Evolutionary conservation across 2,888 invertebrate genomes (phyloP).

Genomic region (Eremobia ochroleuca): DNA sequence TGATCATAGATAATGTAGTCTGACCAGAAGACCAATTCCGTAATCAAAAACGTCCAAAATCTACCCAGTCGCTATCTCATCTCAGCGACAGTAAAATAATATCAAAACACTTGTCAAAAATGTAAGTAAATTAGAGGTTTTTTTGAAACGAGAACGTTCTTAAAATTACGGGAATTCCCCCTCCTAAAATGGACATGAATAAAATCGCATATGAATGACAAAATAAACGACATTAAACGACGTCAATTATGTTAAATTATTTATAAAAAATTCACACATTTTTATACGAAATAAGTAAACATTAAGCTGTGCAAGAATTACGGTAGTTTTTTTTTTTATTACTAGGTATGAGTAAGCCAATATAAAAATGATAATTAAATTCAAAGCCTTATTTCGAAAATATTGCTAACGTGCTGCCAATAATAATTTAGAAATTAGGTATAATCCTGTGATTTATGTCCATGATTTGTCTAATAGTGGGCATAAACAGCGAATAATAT

Average conservation of each 20-base stretch:
- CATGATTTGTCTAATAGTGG: background rate
- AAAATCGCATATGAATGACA: background rate
- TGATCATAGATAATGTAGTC: too few species aligned
- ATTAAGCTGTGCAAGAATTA: constrained; percentile 5
- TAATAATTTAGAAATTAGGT: background rate
- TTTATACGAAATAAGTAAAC: background rate
- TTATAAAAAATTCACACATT: constrained; percentile 1
- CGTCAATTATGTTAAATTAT: constrained; percentile 16
- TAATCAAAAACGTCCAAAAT: too few species aligned
- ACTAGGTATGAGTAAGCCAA: background rate
- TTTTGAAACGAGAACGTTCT: too few species aligned
- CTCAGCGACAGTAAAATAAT: too few species aligned
- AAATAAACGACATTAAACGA: background rate
- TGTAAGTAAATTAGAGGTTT: too few species aligned
- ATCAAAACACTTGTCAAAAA: too few species aligned
- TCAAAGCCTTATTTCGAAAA: background rate
- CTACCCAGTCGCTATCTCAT: too few species aligned
- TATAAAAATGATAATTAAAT: background rate
- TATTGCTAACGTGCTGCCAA: background rate
- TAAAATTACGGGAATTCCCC: too few species aligned
- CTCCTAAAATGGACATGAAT: too few species aligned
- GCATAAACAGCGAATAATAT: too few species aligned
- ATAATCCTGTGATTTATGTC: background rate
- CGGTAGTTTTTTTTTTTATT: background rate
- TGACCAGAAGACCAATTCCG: background rate